Evolutionary conservation across 2,113 vertebrate genomes (phyloP), one percentile per base, ranked within the genome.

Genomic region (Phyllopteryx taeniolatus): DNA sequence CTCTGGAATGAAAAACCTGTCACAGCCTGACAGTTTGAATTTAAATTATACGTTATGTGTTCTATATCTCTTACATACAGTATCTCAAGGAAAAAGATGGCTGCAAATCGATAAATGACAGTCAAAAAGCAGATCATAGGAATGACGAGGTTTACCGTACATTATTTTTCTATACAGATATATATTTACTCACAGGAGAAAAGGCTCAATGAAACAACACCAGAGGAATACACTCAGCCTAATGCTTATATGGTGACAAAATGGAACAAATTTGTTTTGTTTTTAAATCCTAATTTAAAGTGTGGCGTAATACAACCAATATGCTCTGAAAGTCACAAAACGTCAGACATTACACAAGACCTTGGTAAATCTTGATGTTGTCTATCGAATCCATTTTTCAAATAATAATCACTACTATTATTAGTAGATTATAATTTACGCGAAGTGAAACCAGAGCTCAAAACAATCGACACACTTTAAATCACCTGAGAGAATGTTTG

Each of bases 1-100:
- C 61, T 68, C 43, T 27, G 64, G n/a, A 66, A 66, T 66, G 22
- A 31, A 66, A n/a, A 66, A 47, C 12, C 43, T 47, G 64, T 66
- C 43, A 47, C 5, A 31, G 64, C 44, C 44, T 66, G 64, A 27
- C n/a, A 66, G 19, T 64, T 63, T 20, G 62, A 43, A 43, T n/a
- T 43, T 20, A 60, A 56, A 19, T 53, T 56, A n/a, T 22, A 56
- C 0, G 27, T 27, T 27, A 61, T 61, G 59, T 35, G 59, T 61
- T 61, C 33, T 61, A 35, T 35, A 61, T 17, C 6, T 61, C 22
- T 31, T 31, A 6, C 56, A 59, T 56, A 39, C 35, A 39, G 35
- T 39, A 22, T 31, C 22, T 59, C 12, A 13, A 17, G 15, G 17
- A 19, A 59, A 59, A 56, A 56, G 20, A 56, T n/a, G 20, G 53